phyloP scores from a whole-genome alignment of 1,140 invertebrate species.

The Zophobas atratus region DNA sequence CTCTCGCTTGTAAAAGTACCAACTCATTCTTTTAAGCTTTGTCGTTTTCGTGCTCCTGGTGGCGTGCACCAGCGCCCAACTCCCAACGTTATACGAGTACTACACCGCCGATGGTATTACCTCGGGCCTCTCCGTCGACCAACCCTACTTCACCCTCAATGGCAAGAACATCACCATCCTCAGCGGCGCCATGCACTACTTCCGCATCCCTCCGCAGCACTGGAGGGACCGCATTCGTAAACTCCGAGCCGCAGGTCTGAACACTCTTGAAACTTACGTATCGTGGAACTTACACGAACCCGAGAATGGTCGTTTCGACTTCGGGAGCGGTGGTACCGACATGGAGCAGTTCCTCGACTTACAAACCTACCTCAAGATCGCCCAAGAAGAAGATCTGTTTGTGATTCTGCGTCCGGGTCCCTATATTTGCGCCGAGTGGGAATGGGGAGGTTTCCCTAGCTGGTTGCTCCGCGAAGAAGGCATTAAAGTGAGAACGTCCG shows the following conservation, averaged over 20 bases:
- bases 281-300: constrained; percentile 94
- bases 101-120: too few relatives aligned
- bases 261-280: constrained; percentile 93
- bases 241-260: constrained; percentile 84
- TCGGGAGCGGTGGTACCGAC: constrained; percentile 80
- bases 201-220: constrained; percentile 83
- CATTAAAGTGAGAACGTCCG: constrained; percentile 69
- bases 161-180: constrained; percentile 55
- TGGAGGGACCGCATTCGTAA: constrained; percentile 90
- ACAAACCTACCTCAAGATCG: constrained; percentile 80
- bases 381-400: constrained; percentile 84
- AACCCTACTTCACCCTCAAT: constrained; percentile 56
- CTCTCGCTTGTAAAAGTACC: too few relatives aligned
- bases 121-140: too few relatives aligned
- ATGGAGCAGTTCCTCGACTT: constrained; percentile 72
- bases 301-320: constrained; percentile 64
- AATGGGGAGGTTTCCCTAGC: constrained; percentile 64
- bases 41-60: too few relatives aligned
- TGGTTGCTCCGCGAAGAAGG: constrained; percentile 49
- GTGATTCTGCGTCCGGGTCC: constrained; percentile 92
- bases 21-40: too few relatives aligned
- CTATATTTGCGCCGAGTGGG: constrained; percentile 92
- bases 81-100: too few relatives aligned
- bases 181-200: constrained; percentile 91
- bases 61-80: too few relatives aligned